Evolutionary conservation across 2,888 invertebrate species (phyloP), one percentile per base, ranked within the genome.

Genomic region (Dynastes grantii): DNA sequence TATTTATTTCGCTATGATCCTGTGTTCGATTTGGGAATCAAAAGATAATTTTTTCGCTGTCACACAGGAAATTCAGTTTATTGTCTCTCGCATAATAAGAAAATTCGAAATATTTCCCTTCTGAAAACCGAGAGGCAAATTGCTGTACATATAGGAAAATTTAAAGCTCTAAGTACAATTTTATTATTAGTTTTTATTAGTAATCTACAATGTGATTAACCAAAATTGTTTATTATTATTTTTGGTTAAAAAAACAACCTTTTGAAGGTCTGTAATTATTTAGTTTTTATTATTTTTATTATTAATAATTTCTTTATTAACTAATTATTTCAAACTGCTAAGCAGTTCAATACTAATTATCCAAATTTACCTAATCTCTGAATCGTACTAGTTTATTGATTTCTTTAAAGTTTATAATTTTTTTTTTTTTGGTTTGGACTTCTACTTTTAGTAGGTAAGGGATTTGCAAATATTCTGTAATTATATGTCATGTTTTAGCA

Each of bases 401-500:
- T 80, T 82, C 77, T 81, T 77, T 81, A 82, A 83, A 81, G 81
- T 83, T 83, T 83, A 78, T 78, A 22, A 45, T 22, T 58, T 37
- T 61, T 37, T 58, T 77, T 77, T 83, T 81, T 85, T 85, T 84
- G 86, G 86, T 87, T 87, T 87, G 87, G 87, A 86, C 37, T 27
- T 75, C 45, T 75, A 37, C 45, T 61, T 58, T 61, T 61, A 45
- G 11, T 49, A 82, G 82, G 82, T 87, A 87, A 87, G 87, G 87
- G 86, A 85, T 83, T 86, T 87, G 86, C 87, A 86, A 87, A 87
- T 87, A 87, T 85, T 81, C 85, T 85, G 85, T 81, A 79, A 85
- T 84, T 78, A 68, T 71, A 63, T 63, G 58, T 55, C 65, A 76
- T 32, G 29, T 55, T 61, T 53, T 76, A 68, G 13, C 40, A 61